phyloP scores from a whole-genome alignment of 2,113 vertebrate species.

The Phyllostomus hastatus region DNA sequence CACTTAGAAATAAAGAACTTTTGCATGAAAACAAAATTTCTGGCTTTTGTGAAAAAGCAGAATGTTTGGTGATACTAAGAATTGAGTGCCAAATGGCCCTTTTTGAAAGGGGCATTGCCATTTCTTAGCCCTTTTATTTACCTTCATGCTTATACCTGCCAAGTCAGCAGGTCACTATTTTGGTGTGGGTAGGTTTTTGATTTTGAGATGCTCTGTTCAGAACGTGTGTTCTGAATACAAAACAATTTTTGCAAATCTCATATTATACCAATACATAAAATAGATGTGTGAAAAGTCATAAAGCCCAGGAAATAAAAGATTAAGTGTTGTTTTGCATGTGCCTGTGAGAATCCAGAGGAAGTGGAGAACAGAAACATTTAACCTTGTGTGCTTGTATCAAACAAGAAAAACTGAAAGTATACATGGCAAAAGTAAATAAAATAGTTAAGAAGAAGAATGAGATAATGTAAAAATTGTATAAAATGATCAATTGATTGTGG shows the following conservation, averaged over 20 bases:
- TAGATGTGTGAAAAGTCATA: neutral
- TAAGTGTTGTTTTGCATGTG: neutral
- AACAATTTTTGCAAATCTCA: neutral
- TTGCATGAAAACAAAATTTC: neutral
- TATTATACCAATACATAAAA: neutral
- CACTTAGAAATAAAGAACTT: neutral
- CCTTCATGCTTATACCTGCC: neutral
- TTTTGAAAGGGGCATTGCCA: neutral
- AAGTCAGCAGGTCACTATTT: neutral
- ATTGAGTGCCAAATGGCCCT: neutral
- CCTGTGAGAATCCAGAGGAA: neutral
- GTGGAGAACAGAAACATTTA: neutral
- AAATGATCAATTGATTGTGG: conserved; percentile 45
- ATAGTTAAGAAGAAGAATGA: neutral
- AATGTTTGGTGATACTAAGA: neutral
- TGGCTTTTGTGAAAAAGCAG: neutral
- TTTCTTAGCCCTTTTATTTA: neutral
- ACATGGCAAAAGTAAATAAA: conserved; percentile 15
- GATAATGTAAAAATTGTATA: neutral
- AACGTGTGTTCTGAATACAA: neutral
- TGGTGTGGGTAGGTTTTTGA: neutral
- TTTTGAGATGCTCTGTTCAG: neutral
- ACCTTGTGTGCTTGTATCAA: neutral
- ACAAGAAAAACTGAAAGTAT: neutral
- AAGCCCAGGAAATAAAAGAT: neutral